Evolutionary conservation across 2,797 vertebrate genomes (phyloP), one percentile per base, ranked within the genome.

Genomic region (Hemibagrus guttatus): DNA sequence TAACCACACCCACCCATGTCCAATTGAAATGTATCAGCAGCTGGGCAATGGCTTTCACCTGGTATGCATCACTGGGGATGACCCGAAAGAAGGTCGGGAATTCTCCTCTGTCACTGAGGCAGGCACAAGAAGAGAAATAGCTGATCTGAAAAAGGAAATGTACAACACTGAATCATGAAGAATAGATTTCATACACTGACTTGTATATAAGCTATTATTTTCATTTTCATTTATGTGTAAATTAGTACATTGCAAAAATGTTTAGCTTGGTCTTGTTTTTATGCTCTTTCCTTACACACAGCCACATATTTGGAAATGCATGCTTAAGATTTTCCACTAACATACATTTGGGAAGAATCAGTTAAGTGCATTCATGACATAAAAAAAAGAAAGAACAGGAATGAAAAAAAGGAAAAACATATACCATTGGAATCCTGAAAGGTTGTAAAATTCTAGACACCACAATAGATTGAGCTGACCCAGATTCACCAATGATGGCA

Each of bases 81-180:
- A 95, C 94, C 87, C 95, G 93, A 91, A 96, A 96, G 89, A 96
- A 96, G 4, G 90, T 95, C 4, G 95, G 95, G 74, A 92, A 95
- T 84, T 93, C 87, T 87, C 23, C 92, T 85, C 93, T 93, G 90
- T 96, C 92, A 89, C 92, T 94, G 0, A 96, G 90, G 90, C 95
- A 96, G 12, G 94, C 93, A 87, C 95, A 96, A 0, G 95, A 93
- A 26, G 95, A 95, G 89, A 96, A 96, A 88, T 96, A 96, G 88
- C 95, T 96, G 85, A 96, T 95, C 95, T 96, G 87, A 83, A 86
- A 88, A 14, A 26, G 12, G 12, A 39, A 26, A 39, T 26, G n/a
- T 31, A 66, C 23, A 64, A 61, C 54, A 46, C 17, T 63, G n/a
- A 80, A 61, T 19, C 23, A 39, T 14, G 0, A 26, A 26, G 0